Evolutionary conservation across 2,888 invertebrate genomes (phyloP).

Genomic region (Campoletis raptor): DNA sequence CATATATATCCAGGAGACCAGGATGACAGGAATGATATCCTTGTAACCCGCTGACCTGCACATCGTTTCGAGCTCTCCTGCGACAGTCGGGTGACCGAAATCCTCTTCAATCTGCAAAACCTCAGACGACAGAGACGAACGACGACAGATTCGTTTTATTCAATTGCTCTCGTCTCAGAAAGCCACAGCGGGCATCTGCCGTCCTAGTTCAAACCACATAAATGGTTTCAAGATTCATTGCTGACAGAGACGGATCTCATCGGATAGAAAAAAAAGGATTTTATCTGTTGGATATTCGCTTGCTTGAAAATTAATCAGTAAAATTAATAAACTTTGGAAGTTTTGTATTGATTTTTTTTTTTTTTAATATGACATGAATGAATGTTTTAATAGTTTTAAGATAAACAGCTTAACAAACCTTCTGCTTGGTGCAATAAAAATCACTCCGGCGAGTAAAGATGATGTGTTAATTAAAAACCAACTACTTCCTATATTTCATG

Average conservation of each 20-base stretch:
- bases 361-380: background rate
- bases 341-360: background rate
- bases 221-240: conserved; percentile 60
- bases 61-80: conserved; percentile 22
- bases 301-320: conserved; percentile 8
- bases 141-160: conserved; percentile 59
- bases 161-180: conserved; percentile 34
- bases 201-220: conserved; percentile 22
- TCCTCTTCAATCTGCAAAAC: conserved; percentile 62
- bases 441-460: background rate
- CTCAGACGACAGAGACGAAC: conserved; percentile 54
- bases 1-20: conserved; percentile 27
- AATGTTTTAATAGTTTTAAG: background rate
- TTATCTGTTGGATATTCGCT: background rate
- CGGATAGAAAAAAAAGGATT: background rate
- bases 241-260: conserved; percentile 25
- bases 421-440: background rate
- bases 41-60: conserved; percentile 44
- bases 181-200: conserved; percentile 37
- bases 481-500: background rate
- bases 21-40: conserved; percentile 54
- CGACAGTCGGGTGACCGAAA: conserved; percentile 7
- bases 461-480: background rate
- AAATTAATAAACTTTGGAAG: background rate
- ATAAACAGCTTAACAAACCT: background rate